phyloP scores from a whole-genome alignment of 1,140 invertebrate genomes.

The Lepidurus apus region DNA sequence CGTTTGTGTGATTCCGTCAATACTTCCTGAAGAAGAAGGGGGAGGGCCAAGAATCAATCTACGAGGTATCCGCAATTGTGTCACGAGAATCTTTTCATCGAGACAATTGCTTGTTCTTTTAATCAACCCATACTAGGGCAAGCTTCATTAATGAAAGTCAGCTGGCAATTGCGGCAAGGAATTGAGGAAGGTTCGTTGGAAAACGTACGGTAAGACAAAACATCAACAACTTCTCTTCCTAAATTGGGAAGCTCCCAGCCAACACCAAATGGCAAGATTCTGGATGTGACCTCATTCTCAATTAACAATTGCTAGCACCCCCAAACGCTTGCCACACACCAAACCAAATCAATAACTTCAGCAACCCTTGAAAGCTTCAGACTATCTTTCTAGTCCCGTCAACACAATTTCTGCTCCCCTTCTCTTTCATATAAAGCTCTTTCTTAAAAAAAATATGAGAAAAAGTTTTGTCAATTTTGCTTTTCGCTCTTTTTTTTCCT shows the following conservation, averaged over 20 bases:
- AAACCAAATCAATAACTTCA: background rate
- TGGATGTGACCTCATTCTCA: background rate
- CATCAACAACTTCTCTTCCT: background rate
- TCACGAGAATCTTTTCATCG: background rate
- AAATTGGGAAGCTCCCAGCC: background rate
- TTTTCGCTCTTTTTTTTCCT: background rate
- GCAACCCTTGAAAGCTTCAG: background rate
- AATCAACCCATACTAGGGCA: background rate
- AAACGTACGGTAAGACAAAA: no score
- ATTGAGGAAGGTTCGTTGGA: background rate
- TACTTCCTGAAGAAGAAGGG: background rate
- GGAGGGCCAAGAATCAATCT: background rate
- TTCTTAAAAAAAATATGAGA: constrained; percentile 15
- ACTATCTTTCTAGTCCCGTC: background rate
- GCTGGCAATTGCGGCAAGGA: background rate
- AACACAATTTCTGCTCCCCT: background rate
- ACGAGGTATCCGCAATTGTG: background rate
- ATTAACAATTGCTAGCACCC: background rate
- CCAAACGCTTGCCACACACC: background rate
- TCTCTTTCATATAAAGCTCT: constrained; percentile 22
- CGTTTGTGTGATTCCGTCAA: background rate
- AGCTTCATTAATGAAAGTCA: background rate
- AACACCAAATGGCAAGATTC: background rate
- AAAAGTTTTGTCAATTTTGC: constrained; percentile 2
- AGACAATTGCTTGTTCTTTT: background rate